Evolutionary conservation across 2,888 invertebrate species (phyloP), one percentile per base, ranked within the genome.

Genomic region (Rapana venosa): DNA sequence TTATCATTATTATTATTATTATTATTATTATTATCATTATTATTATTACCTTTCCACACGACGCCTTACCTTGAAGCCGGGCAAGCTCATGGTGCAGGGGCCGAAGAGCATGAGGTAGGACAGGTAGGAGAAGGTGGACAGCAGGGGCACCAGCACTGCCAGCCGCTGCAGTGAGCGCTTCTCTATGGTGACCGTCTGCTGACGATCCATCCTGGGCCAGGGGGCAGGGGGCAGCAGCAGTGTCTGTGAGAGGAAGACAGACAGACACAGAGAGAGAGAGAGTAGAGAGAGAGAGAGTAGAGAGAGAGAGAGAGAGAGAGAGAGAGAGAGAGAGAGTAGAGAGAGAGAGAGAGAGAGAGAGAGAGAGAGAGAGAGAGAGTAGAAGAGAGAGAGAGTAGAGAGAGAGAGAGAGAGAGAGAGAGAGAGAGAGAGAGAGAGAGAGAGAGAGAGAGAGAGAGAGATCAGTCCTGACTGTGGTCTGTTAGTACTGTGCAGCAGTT

Each of bases 61-160:
- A 47, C 47, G 47, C 47, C 8, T 8, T 47, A 89, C 89, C 89
- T 89, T 85, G 15, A 89, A 74, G 4, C 89, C 89, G 13, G 85
- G 89, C 26, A 89, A 36, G 11, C 74, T 89, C 84, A 89, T 89
- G 70, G 89, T 89, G 58, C 88, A 88, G 20, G 88, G 88, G 20
- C 88, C 88, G 58, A 88, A 88, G 56, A 88, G 58, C 88, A 88
- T 88, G 36, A 77, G 17, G 58, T 81, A 88, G 74, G 88, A 88
- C 56, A 91, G 90, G 87, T 90, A 91, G 30, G 90, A 77, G 58
- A 91, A 91, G 36, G 87, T 26, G 36, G 89, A 74, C 36, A 83
- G 89, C 32, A 91, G 77, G 0, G 91, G 90, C 0, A 90, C 90
- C 26, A 88, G 61, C 84, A 90, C 89, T 17, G 90, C 91, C 81